Conservation (phyloP, 2,888 invertebrate species). For the Eupithecia exiguata region DNA sequence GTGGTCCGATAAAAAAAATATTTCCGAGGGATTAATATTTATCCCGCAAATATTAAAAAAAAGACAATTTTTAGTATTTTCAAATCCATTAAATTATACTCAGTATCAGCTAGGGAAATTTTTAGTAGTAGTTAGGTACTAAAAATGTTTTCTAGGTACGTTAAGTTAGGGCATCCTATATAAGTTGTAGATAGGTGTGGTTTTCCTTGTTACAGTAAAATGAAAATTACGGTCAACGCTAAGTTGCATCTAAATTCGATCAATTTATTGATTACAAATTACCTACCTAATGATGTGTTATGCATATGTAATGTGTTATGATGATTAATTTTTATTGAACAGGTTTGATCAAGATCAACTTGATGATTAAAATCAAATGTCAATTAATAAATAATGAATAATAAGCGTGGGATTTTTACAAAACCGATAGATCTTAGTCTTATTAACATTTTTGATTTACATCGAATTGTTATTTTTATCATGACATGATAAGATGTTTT, state of each 20-base stretch:
- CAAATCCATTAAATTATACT: too few relatives aligned
- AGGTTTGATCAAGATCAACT: conserved; percentile 22
- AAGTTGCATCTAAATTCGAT: neutral
- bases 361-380: conserved; percentile 23
- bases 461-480: neutral
- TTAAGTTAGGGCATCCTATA: neutral
- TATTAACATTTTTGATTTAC: neutral
- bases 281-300: neutral
- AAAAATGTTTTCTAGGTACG: neutral
- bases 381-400: conserved; percentile 12
- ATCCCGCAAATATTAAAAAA: too few relatives aligned
- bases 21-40: too few relatives aligned
- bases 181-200: neutral
- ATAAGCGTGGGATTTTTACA: conserved; percentile 11
- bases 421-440: conserved; percentile 4
- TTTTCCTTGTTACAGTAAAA: conserved; percentile 1
- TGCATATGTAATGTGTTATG: conserved; percentile 15
- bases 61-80: too few relatives aligned
- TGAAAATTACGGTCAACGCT: neutral
- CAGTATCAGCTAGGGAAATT: neutral
- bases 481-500: neutral
- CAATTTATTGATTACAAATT: neutral
- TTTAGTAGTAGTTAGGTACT: neutral
- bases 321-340: conserved; percentile 22
- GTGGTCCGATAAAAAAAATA: too few relatives aligned